A percentile compares a stretch with the other conserved stretches of the same genome.
Conservation (phyloP, 2,888 invertebrate genomes). For the Mythimna ferrago region DNA sequence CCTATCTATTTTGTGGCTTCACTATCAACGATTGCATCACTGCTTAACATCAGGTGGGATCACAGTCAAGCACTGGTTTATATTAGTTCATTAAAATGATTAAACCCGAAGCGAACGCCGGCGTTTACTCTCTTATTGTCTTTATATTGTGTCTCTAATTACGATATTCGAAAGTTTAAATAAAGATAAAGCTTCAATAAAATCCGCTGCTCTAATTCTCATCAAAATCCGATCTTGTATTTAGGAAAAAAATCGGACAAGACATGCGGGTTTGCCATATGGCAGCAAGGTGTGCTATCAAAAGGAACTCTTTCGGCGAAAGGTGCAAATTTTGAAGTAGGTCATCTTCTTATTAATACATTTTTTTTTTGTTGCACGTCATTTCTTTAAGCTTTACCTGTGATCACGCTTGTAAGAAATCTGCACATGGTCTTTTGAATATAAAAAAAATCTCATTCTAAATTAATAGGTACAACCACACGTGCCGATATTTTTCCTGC, state of each 20-base stretch:
- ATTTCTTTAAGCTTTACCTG: constrained; percentile 63
- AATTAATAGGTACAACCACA: too few relatives aligned
- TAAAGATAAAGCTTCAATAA: background rate
- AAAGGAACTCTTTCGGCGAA: constrained; percentile 84
- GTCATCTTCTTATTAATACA: constrained; percentile 78
- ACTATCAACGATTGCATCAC: too few relatives aligned
- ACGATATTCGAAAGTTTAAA: too few relatives aligned
- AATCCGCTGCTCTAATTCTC: constrained; percentile 38
- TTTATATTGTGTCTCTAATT: too few relatives aligned
- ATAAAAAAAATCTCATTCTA: constrained; percentile 8
- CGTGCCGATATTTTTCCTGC: too few relatives aligned
- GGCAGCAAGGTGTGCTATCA: constrained; percentile 83
- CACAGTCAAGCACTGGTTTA: too few relatives aligned
- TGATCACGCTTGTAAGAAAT: constrained; percentile 29
- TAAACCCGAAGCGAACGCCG: too few relatives aligned
- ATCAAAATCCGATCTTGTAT: constrained; percentile 26
- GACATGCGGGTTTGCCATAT: constrained; percentile 82
- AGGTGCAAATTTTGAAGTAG: constrained; percentile 88
- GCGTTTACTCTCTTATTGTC: too few relatives aligned
- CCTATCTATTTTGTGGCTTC: too few relatives aligned
- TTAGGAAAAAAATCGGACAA: constrained; percentile 58
- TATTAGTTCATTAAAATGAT: too few relatives aligned
- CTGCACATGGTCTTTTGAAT: constrained; percentile 8
- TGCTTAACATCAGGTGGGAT: too few relatives aligned
- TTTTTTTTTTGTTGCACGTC: constrained; percentile 68